Base-by-base conservation (phyloP, 2,888 invertebrate genomes). In the Ornithoptera alexandrae region DNA sequence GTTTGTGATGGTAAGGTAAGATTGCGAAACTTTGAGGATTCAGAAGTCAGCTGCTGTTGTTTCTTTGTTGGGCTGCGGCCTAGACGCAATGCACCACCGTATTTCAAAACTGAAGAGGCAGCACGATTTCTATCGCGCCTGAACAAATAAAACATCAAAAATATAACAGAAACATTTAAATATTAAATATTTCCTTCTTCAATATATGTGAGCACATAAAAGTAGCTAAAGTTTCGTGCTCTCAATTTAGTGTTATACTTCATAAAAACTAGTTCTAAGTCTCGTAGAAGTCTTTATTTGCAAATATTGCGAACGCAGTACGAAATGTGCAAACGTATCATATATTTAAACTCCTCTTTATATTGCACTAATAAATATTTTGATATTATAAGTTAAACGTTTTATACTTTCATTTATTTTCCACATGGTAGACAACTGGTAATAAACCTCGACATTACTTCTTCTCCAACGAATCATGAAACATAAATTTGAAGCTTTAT, bases 401-500 rank as follows among this genome's bases (percentile, higher is more conserved):
- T 65, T 64, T 57, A 57, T 42, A 69, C 62, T 66, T 56, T 66
- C 62, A 62, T 62, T 66, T 67, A 70, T 70, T 70, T 70, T 63
- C 63, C 58, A 70, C 62, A 63, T 70, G 53, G 50, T 59, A 67
- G 66, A 66, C 70, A 65, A 65, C 62, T 69, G 50, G 58, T 62
- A 65, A 70, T 70, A 70, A 70, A 70, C 62, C 62, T 66, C 22
- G 39, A n/a, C 36, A 66, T 58, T 58, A 66, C 59, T 63, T 70
- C 66, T 67, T 60, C 70, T 70, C 63, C 70, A 63, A 10, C 67
- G 70, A 63, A 67, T 63, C 70, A 53, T 63, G 70, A 70, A 67
- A 70, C 63, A 70, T 70, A 70, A 70, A 70, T 70, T 70, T 63
- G 60, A 70, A 63, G 70, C 66, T 67, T 70, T 70, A 70, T 67